Conservation (phyloP, 2,797 vertebrate genomes). For the Premnoplex brunnescens region DNA sequence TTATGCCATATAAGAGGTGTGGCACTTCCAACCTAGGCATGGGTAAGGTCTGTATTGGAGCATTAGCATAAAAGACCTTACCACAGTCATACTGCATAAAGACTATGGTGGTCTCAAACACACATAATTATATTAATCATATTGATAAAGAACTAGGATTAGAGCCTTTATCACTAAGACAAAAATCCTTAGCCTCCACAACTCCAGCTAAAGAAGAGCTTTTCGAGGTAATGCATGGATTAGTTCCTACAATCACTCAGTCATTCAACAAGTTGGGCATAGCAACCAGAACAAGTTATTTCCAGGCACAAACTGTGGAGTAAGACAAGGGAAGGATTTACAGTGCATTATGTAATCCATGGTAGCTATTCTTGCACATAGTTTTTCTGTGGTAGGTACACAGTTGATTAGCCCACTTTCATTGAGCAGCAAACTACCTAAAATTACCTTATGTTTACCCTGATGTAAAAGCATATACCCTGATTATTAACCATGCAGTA, state of each 20-base stretch:
- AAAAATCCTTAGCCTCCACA: neutral
- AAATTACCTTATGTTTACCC: neutral
- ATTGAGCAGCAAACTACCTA: neutral
- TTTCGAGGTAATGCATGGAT: neutral
- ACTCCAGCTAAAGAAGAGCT: neutral
- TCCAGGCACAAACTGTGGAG: neutral
- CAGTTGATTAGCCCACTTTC: neutral
- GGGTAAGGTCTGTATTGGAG: neutral
- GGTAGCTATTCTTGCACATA: neutral
- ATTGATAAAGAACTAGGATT: neutral
- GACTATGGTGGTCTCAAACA: neutral
- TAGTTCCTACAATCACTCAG: neutral
- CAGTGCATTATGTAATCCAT: neutral
- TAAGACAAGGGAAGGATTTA: neutral
- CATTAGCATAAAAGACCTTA: neutral
- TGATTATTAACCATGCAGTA: neutral
- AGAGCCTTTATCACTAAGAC: neutral
- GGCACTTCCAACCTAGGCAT: conserved; percentile 12
- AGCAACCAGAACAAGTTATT: conserved; percentile 16
- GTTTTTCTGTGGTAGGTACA: neutral
- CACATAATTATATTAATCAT: neutral
- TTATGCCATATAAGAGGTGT: conserved; percentile 32
- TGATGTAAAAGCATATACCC: neutral
- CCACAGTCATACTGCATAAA: neutral
- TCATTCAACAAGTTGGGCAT: neutral